Percentiles rank a stretch among this genome's conserved stretches.
Conservation (phyloP, 2,113 vertebrate species). For the Piaya cayana region DNA sequence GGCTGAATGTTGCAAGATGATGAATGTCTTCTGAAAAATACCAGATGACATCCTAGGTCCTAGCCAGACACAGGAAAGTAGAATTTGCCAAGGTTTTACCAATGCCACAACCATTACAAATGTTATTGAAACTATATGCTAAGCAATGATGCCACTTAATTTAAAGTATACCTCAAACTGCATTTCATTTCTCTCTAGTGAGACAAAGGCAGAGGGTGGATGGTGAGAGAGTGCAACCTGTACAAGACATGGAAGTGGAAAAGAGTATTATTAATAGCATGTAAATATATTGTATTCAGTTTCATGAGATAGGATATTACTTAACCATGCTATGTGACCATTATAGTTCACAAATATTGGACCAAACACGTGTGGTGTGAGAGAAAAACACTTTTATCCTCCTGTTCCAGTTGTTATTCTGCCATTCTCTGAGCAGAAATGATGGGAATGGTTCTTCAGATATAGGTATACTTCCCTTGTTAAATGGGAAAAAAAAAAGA, state of each 20-base stretch:
- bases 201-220: not conserved
- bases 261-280: not conserved
- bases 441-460: not conserved
- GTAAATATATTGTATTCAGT: not conserved
- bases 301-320: not conserved
- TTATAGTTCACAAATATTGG: not conserved
- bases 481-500: not conserved
- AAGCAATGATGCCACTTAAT: not conserved
- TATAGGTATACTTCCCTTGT: not conserved
- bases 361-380: fast-evolving
- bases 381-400: not conserved
- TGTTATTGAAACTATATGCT: not conserved
- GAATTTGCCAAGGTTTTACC: too few relatives aligned
- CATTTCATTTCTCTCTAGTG: not conserved
- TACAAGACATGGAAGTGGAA: not conserved
- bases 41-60: not conserved
- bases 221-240: not conserved
- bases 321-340: not conserved
- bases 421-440: not conserved
- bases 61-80: not conserved
- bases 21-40: not conserved
- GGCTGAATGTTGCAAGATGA: not conserved
- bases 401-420: not conserved
- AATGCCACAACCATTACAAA: not conserved
- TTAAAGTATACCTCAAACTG: not conserved